A percentile compares a stretch with the other conserved stretches of the same genome.
These are phyloP conservation scores for Euglossa dilemma DNA, from an alignment of 1,140 invertebrate genomes.

Conservation along the genomic window DNA sequence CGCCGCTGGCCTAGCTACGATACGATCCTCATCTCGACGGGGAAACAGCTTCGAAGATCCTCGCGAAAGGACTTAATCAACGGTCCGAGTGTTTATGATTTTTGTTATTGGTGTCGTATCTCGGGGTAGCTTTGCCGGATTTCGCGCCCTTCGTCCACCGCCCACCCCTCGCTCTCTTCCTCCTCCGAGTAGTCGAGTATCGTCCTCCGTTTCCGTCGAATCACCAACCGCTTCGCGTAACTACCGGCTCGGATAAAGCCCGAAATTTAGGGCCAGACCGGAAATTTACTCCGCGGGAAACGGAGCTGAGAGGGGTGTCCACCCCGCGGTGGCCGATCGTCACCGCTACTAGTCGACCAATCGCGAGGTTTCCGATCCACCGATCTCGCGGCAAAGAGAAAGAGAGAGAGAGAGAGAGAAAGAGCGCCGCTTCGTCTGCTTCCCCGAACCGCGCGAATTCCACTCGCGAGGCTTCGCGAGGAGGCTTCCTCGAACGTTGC, in stretches of 20 bases:
- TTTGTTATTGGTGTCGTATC: slow-evolving; percentile 80
- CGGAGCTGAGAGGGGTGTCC: not conserved
- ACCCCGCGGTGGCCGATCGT: no score
- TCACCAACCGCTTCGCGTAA: slow-evolving; percentile 7
- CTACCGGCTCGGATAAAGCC: slow-evolving; percentile 20
- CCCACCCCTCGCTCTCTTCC: not conserved
- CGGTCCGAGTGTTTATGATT: slow-evolving; percentile 81
- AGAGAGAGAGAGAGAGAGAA: no score
- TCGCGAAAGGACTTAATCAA: slow-evolving; percentile 79
- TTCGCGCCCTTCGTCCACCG: slow-evolving; percentile 40
- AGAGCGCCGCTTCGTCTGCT: not conserved
- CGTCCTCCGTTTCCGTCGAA: not conserved
- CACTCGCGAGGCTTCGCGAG: slow-evolving; percentile 1
- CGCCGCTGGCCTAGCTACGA: slow-evolving; percentile 59
- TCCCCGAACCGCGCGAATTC: slow-evolving; percentile 36
- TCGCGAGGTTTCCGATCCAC: slow-evolving; percentile 11
- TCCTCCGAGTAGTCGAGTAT: not conserved
- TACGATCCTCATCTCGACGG: slow-evolving; percentile 65
- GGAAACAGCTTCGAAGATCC: slow-evolving; percentile 57
- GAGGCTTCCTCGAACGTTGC: slow-evolving; percentile 34
- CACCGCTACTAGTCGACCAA: not conserved
- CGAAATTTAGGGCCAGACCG: slow-evolving; percentile 57
- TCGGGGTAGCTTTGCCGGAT: slow-evolving; percentile 61
- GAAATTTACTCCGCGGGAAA: not conserved
- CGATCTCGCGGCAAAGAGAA: not conserved